These are phyloP conservation scores for Melanotaenia maccullochi DNA, from an alignment of 2,797 vertebrate species.

Conservation along the genomic window DNA sequence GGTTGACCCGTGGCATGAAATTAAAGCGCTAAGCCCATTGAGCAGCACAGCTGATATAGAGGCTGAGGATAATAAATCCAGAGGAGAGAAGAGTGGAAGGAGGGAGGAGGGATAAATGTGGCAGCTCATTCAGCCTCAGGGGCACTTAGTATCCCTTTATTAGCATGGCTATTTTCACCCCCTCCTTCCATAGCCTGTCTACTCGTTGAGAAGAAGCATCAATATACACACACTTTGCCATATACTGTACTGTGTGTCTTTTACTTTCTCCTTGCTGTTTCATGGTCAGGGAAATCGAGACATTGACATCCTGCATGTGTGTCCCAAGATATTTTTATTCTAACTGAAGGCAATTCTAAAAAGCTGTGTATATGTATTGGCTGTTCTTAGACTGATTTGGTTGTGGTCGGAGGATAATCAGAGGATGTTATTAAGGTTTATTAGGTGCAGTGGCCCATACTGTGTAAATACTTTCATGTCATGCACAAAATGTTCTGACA, in stretches of 20 bases:
- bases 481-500: not conserved
- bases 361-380: not conserved
- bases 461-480: not conserved
- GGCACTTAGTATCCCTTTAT: conserved; percentile 70
- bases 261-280: conserved; percentile 16
- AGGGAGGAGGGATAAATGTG: conserved; percentile 52
- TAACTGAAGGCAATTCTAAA: not conserved
- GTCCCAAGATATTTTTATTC: not conserved
- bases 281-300: conserved; percentile 17
- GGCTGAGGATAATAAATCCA: conserved; percentile 72
- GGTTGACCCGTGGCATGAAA: conserved; percentile 71
- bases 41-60: conserved; percentile 58
- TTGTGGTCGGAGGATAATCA: not conserved
- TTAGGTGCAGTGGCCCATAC: not conserved
- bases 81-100: conserved; percentile 25
- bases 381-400: not conserved
- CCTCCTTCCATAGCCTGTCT: conserved; percentile 42
- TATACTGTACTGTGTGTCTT: not conserved
- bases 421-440: conserved; percentile 9
- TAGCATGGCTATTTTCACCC: conserved; percentile 64
- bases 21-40: conserved; percentile 67
- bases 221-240: conserved; percentile 8
- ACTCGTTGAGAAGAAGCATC: conserved; percentile 41
- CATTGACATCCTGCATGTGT: not conserved
- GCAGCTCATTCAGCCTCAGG: conserved; percentile 63